Evolutionary conservation across 2,797 vertebrate species (phyloP), one percentile per base, ranked within the genome.

Genomic region (Enoplosus armatus): DNA sequence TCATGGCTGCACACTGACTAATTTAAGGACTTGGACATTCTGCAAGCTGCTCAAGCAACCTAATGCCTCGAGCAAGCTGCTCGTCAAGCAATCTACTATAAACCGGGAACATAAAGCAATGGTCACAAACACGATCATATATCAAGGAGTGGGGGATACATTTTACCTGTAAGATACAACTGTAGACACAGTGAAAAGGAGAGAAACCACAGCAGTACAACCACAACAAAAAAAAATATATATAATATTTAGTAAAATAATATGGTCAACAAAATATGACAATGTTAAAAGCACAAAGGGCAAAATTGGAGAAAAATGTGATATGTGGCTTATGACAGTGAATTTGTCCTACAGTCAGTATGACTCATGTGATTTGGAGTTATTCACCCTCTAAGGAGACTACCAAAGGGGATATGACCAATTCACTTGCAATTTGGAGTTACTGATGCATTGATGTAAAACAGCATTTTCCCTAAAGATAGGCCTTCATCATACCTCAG

Each of bases 391-490:
- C 79, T 71, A 70, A 80, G 69, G 79, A 86, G 77, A 70, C 70
- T 22, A 76, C 87, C 86, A 82, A 86, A 76, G 87, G 90, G 87
- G 90, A 90, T 89, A 84, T 83, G 90, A 92, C 86, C 88, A 93
- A 90, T 93, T 87, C 92, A 87, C 86, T 90, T 80, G 85, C 91
- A 93, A 94, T 95, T 94, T 93, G 82, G 75, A 92, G 87, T 88
- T 83, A 89, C 74, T 91, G 92, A 93, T 91, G 92, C 93, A 90
- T 91, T 89, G 87, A 92, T 93, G 90, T 92, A 92, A 94, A 93
- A 87, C 90, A 85, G 80, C 82, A 89, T 85, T 90, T 90, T 75
- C 91, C 91, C 89, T 29, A 72, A 83, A 91, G 88, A 89, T 51
- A 83, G 84, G 82, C 85, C 90, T 87, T 92, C 83, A 86, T 89